Base-by-base conservation (phyloP, 2,888 invertebrate species). In the Hesperia comma region DNA sequence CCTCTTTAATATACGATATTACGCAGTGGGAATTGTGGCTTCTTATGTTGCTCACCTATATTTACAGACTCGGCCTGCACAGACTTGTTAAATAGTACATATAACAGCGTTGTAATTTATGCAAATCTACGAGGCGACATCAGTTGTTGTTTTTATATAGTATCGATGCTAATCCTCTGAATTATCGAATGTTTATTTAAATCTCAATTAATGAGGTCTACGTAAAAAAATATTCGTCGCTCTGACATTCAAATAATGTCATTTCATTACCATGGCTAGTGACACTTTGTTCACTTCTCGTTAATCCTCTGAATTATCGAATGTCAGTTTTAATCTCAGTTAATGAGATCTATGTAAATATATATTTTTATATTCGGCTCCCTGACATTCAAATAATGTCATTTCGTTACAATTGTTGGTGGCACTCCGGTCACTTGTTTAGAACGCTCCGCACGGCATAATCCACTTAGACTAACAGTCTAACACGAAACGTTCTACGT, bases 361-460 rank as follows among this genome's bases (percentile, higher is more conserved):
- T 26, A 4, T 26, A 4, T 26, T 26, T 26, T 26, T 26, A 26
- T 26, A 26, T 26, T 26, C 12, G 41, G 41, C 21, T 21, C 19
- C 26, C 32, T 54, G 53, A 46, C 46, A 46, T 60, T 58, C 53
- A 53, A 14, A n/a, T 17, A 63, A 43, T 55, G 54, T 37, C 46
- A 15, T 46, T 37, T 46, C 26, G 15, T 26, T 58, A 43, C 37
- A 53, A 41, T 32, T 40, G 32, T 33, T 46, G 19, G 17, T 33
- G 41, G 55, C 15, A 46, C 19, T 14, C 58, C 19, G 63, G 56
- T 63, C 46, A 56, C 49, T 61, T 49, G 53, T 58, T 64, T 19
- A 21, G 43, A 60, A 58, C 32, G 21, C 58, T 60, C 21, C 32
- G 66, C 66, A 66, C 60, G 58, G 32, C 60, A 66, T 67, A 61